A percentile compares a stretch with the other conserved stretches of the same genome.
phyloP scores from a whole-genome alignment of 1,140 invertebrate species.

The Spodoptera litura region DNA sequence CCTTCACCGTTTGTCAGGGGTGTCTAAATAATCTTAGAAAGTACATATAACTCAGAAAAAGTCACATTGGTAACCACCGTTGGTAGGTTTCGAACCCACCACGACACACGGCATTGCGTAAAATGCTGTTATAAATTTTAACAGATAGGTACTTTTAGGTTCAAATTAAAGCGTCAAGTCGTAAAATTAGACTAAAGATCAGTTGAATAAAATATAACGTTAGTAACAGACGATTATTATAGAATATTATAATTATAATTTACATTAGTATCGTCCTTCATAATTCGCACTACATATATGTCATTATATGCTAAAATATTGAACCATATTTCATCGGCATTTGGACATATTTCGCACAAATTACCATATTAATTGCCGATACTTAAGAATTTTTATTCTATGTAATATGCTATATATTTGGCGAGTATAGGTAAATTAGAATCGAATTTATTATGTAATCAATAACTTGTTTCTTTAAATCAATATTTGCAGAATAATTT shows the following conservation, averaged over 20 bases:
- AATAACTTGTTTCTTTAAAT: slow-evolving; percentile 17
- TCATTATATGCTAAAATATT: slow-evolving; percentile 46
- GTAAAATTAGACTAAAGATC: too few relatives aligned
- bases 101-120: too few relatives aligned
- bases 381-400: slow-evolving; percentile 51
- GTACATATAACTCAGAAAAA: too few relatives aligned
- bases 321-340: slow-evolving; percentile 54
- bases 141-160: too few relatives aligned
- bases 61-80: too few relatives aligned
- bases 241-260: slow-evolving; percentile 14
- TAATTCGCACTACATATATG: slow-evolving; percentile 20
- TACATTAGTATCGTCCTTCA: not conserved
- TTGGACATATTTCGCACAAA: slow-evolving; percentile 49
- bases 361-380: slow-evolving; percentile 63
- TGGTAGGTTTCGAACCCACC: too few relatives aligned
- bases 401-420: slow-evolving; percentile 41
- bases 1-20: too few relatives aligned
- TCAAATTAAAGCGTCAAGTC: too few relatives aligned
- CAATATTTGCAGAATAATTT: not conserved
- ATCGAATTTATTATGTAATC: slow-evolving; percentile 13
- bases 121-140: too few relatives aligned
- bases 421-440: not conserved
- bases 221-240: not conserved
- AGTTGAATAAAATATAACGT: too few relatives aligned
- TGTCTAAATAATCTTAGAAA: too few relatives aligned